Evolutionary conservation across 1,140 invertebrate genomes (phyloP).

Genomic region (Liolophura sinensis): DNA sequence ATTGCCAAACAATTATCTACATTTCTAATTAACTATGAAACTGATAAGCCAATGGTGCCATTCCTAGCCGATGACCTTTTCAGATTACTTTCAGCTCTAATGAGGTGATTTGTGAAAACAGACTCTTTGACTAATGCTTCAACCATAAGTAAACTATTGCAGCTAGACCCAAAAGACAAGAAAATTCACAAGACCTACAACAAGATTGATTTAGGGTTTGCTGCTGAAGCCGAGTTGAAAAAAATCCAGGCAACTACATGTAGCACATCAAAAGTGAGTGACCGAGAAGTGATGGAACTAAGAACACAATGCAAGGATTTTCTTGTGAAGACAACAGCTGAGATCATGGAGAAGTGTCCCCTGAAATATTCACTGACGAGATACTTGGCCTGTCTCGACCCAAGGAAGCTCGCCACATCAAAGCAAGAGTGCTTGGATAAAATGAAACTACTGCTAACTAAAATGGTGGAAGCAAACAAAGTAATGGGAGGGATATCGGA

Average conservation of each 20-base stretch:
- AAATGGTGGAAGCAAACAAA: background rate
- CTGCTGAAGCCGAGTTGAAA: constrained; percentile 11
- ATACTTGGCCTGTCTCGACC: constrained; percentile 10
- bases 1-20: background rate
- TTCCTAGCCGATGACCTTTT: constrained; percentile 14
- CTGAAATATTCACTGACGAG: constrained; percentile 9
- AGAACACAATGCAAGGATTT: constrained; percentile 12
- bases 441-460: constrained; percentile 12
- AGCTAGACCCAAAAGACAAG: constrained; percentile 9
- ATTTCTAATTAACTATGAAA: background rate
- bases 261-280: constrained; percentile 14
- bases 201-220: constrained; percentile 13
- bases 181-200: constrained; percentile 6
- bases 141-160: constrained; percentile 4
- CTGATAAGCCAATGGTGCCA: constrained; percentile 21
- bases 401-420: constrained; percentile 11
- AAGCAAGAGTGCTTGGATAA: constrained; percentile 7
- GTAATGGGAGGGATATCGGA: constrained; percentile 15
- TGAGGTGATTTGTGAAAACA: constrained; percentile 15
- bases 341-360: constrained; percentile 13
- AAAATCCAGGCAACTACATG: too few relatives aligned
- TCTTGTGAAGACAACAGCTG: background rate
- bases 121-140: constrained; percentile 1
- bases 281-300: constrained; percentile 15
- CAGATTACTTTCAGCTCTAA: constrained; percentile 2